These are phyloP conservation scores for Andrena praecox DNA, from an alignment of 2,888 invertebrate genomes.

Conservation along the genomic window DNA sequence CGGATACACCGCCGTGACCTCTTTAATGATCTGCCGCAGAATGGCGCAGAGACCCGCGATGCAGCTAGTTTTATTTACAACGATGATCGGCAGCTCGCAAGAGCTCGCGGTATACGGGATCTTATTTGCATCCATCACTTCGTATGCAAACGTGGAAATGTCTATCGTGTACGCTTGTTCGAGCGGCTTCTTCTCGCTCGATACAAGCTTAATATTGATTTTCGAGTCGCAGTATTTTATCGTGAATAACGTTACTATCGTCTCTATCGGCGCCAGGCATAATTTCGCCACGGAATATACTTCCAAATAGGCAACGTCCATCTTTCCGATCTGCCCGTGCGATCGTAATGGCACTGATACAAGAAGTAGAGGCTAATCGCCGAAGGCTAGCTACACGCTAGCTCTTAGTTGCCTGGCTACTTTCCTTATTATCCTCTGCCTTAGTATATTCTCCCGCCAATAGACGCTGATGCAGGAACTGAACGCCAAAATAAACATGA, in stretches of 20 bases:
- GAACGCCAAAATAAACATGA: conserved; percentile 89
- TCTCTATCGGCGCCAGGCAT: conserved; percentile 87
- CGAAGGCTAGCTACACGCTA: conserved; percentile 66
- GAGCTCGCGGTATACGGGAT: conserved; percentile 84
- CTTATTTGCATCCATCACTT: conserved; percentile 80
- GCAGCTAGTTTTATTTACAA: conserved; percentile 87
- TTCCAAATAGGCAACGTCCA: conserved; percentile 80
- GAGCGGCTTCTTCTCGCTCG: conserved; percentile 46
- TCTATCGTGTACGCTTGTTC: conserved; percentile 80
- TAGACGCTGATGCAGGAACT: conserved; percentile 85
- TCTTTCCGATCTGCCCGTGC: conserved; percentile 53
- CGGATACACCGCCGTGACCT: conserved; percentile 76
- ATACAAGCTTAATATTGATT: conserved; percentile 85
- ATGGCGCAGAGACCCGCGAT: conserved; percentile 93
- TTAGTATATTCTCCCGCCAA: conserved; percentile 81
- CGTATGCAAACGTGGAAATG: conserved; percentile 80
- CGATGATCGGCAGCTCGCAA: conserved; percentile 89
- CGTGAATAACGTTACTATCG: conserved; percentile 88
- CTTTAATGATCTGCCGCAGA: conserved; percentile 87
- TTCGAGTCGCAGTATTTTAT: conserved; percentile 87
- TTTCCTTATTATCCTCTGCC: conserved; percentile 82
- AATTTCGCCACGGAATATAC: conserved; percentile 73
- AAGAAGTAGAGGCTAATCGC: not conserved
- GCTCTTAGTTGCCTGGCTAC: conserved; percentile 81
- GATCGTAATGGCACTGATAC: not conserved